Base-by-base conservation (phyloP, 2,888 invertebrate species). In the Pimpla rufipes region DNA sequence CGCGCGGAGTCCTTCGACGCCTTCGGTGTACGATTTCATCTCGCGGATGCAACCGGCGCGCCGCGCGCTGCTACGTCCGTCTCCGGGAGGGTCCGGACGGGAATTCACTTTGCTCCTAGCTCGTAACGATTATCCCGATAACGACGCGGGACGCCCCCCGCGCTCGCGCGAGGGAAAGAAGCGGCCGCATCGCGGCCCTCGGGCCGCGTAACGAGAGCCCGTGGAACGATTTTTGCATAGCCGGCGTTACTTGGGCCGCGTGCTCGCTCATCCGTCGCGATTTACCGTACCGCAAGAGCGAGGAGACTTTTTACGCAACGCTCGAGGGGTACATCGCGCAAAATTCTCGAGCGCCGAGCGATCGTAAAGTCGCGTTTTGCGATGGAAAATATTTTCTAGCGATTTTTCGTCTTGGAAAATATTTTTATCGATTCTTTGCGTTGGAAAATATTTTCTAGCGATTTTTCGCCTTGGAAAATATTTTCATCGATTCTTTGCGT, bases 41-140 rank as follows among this genome's bases (percentile, higher is more conserved):
- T 71, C 57, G 45, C 23, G 42, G 29, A 59, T 57, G 45, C 45
- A 45, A 59, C 57, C 70, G 50, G 68, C 68, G 50, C 57, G 16
- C 45, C 21, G 21, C 42, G n/a, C 57, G 29, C 45, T 45, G 47
- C 47, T 8, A 23, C 66, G 23, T 47, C n/a, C 29, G 37, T 62
- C 45, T 45, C 23, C 40, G 23, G 2, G 16, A 50, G 47, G 29
- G 74, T 75, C 37, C 52, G 62, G 16, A 73, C 68, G 35, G 73
- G 47, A 73, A 73, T 81, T 78, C 78, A 78, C 78, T 73, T 74
- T 23, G 62, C 67, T 82, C 10, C 42, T 42, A 67, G 67, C 71
- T 74, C 68, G 74, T 67, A 79, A 74, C 62, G 71, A 80, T 71
- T 77, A 80, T 77, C 57, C 52, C 55, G 83, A 83, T 83, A 83